Percentiles rank a stretch among this genome's conserved stretches.
These are phyloP conservation scores for Grallaria varia DNA, from an alignment of 2,113 vertebrate genomes.

Conservation along the genomic window DNA sequence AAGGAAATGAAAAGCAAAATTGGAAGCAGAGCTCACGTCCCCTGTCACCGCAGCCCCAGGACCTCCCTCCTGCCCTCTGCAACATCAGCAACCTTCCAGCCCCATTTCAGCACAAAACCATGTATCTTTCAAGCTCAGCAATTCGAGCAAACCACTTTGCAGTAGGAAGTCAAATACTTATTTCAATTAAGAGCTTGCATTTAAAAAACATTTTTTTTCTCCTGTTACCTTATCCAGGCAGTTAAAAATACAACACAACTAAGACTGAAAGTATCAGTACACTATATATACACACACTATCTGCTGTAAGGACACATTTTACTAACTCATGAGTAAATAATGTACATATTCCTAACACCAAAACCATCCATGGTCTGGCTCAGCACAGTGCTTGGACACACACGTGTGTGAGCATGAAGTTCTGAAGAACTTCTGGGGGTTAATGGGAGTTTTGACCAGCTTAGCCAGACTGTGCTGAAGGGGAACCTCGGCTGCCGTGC, in stretches of 20 bases:
- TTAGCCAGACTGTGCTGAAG: slow-evolving; percentile 12
- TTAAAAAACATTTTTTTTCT: neutral
- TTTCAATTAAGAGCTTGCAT: slow-evolving; percentile 2
- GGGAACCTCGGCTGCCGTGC: slow-evolving; percentile 13
- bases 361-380: neutral
- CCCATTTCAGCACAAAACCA: neutral
- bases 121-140: neutral
- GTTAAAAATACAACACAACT: neutral
- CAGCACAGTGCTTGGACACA: neutral
- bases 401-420: neutral
- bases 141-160: neutral
- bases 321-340: neutral
- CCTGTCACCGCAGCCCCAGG: neutral
- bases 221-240: neutral
- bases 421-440: neutral
- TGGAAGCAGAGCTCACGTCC: neutral
- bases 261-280: neutral
- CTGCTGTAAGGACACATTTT: neutral
- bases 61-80: neutral
- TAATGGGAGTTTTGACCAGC: slow-evolving; percentile 31
- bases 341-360: neutral
- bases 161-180: slow-evolving; percentile 10
- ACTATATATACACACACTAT: too few relatives aligned
- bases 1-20: neutral
- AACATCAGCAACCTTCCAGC: neutral